Conservation (phyloP, 2,888 invertebrate genomes). For the Cryptophagus acutangulus region DNA sequence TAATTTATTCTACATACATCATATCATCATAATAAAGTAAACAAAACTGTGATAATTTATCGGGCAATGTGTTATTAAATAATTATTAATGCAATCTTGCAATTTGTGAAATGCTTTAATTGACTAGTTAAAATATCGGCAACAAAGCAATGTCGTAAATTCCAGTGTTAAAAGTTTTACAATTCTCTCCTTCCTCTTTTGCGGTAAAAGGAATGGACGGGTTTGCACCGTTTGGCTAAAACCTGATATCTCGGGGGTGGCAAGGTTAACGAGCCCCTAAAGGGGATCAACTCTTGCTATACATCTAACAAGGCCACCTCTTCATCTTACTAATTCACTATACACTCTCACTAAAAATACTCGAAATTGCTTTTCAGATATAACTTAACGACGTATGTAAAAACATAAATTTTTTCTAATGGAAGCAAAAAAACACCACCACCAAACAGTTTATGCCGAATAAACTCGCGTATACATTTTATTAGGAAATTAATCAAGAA, state of each 20-base stretch:
- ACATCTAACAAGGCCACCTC: constrained; percentile 1
- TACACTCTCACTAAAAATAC: constrained; percentile 1
- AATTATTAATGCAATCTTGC: background rate
- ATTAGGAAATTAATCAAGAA: no score
- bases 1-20: no score
- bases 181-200: background rate
- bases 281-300: background rate
- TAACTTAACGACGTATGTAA: no score
- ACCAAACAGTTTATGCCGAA: no score
- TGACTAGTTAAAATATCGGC: background rate
- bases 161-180: constrained; percentile 1
- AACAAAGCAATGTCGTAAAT: constrained; percentile 1
- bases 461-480: no score
- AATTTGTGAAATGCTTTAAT: background rate
- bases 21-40: no score
- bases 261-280: constrained; percentile 8
- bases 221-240: constrained; percentile 1
- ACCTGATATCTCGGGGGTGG: constrained; percentile 5
- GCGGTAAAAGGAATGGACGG: constrained; percentile 1
- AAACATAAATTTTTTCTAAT: no score
- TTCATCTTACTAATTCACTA: constrained; percentile 7
- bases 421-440: no score
- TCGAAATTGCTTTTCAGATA: background rate
- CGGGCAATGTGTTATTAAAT: no score
- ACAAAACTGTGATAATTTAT: no score